Evolutionary conservation across 2,797 vertebrate genomes (phyloP), one percentile per base, ranked within the genome.

Genomic region (Characodon lateralis): DNA sequence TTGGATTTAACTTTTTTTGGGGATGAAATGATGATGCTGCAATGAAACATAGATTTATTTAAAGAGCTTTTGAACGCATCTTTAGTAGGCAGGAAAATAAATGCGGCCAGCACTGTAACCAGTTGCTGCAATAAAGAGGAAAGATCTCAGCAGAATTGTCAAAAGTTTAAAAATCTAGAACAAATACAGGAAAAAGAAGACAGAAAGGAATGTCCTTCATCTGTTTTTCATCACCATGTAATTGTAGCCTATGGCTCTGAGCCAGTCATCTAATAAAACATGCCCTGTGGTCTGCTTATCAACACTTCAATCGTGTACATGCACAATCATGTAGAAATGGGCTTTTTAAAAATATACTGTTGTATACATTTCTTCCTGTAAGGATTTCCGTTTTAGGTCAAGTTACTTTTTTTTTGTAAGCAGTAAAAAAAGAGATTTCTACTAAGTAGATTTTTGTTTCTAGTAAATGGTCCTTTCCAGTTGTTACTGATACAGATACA

Each of bases 141-240:
- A 24, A 66, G 18, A 10, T n/a, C 39, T n/a, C 24, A 13, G 6
- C 12, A n/a, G 22, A 46, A 14, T 39, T 0, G 24, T 66, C 35
- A 41, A 24, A 43, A 16, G 24, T n/a, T 26, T 26, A 14, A 69
- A 48, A 48, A 26, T 26, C 13, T 10, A 46, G 13, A 46, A 48
- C 13, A 48, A 69, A 8, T 2, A 22, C 24, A 16, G 13, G 24
- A 46, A 43, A 12, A 41, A 24, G 20, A 2, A n/a, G 43, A 48
- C 24, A 16, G 66, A 26, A 0, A 3, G n/a, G 24, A 46, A 46
- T 48, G 66, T n/a, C 22, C 8, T 35, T 65, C 12, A 22, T 69
- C 41, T 69, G 22, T 46, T 69, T 46, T 41, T 69, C 66, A 69
- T 69, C 39, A 46, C 12, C 10, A 20, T 69, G 66, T 69, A 69